Evolutionary conservation across 2,113 vertebrate genomes (phyloP), one percentile per base, ranked within the genome.

Genomic region (Anseranas semipalmata): DNA sequence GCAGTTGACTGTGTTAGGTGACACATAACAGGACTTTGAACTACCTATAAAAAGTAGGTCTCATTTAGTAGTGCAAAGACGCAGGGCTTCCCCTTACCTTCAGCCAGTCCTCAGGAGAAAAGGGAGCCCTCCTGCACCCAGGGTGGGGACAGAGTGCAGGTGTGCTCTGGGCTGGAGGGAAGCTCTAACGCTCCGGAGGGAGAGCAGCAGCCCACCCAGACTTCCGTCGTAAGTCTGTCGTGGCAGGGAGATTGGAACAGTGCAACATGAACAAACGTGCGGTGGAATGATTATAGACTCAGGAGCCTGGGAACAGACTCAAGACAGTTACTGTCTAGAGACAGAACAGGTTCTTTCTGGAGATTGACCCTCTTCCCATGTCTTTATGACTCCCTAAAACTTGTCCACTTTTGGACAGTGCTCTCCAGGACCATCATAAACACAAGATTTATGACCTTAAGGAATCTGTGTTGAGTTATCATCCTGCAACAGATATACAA

Each of bases 21-120:
- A 98, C 95, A 97, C 95, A 90, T 65, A 95, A 85, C 98, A 98
- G 97, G 93, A 59, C 96, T 96, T 95, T 86, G 95, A 96, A 95
- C 72, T 73, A 93, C 79, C 67, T 90, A 58, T 95, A 76, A 98
- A 96, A 90, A 87, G 52, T 35, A 80, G 37, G 62, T 93, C 25
- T 84, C 32, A 45, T 86, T 95, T 95, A 95, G 66, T 77, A 56
- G 79, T 80, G 75, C 37, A 27, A 94, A 94, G 66, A 70, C 7
- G 32, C 59, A 58, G 58, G 63, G 14, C 20, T 66, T 90, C 81
- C 55, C 30, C 35, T 87, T 93, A 19, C 48, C 65, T 46, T 85
- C 82, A 60, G 75, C 56, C 15, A 5, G 12, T 28, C 2, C 0
- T 58, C 2, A 4, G 75, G 80, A 84, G 45, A 25, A 70, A 32